Evolutionary conservation across 2,797 vertebrate species (phyloP).

Genomic region (Epinephelus coioides): DNA sequence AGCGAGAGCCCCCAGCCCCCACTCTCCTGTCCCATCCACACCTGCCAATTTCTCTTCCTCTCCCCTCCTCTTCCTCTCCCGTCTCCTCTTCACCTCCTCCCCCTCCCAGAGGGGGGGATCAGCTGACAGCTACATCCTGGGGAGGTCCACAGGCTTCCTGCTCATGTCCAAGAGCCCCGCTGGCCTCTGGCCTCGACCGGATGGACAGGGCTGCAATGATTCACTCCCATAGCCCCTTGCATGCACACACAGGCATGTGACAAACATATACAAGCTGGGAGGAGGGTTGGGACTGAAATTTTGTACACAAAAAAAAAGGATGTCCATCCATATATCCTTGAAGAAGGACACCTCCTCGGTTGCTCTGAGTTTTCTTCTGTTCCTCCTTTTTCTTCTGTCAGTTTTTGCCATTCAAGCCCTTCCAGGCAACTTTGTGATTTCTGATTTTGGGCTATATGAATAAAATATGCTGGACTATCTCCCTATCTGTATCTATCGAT

Average conservation of each 20-base stretch:
- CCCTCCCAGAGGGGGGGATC: slow-evolving; percentile 71
- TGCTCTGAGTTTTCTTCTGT: not conserved
- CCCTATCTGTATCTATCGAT: not conserved
- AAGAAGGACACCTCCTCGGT: not conserved
- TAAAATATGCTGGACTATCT: not conserved
- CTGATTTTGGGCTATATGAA: not conserved
- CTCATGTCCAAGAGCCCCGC: slow-evolving; percentile 64
- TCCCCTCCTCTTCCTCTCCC: slow-evolving; percentile 44
- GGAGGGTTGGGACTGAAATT: not conserved
- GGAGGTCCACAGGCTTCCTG: slow-evolving; percentile 83
- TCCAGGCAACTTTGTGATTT: not conserved
- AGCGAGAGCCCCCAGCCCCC: slow-evolving; percentile 40
- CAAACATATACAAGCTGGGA: slow-evolving; percentile 40
- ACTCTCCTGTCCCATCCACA: slow-evolving; percentile 61
- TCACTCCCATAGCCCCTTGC: slow-evolving; percentile 52
- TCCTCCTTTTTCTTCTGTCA: not conserved
- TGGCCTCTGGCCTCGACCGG: slow-evolving; percentile 76
- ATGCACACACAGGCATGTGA: slow-evolving; percentile 38
- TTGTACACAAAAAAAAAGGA: not conserved
- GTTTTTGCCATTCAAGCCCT: not conserved
- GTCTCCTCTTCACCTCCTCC: slow-evolving; percentile 50
- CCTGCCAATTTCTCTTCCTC: slow-evolving; percentile 65
- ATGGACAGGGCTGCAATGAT: slow-evolving; percentile 56
- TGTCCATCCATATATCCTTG: not conserved
- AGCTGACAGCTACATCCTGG: slow-evolving; percentile 88